These are phyloP conservation scores for Eupithecia subfuscata DNA, from an alignment of 2,888 invertebrate species.

Conservation along the genomic window DNA sequence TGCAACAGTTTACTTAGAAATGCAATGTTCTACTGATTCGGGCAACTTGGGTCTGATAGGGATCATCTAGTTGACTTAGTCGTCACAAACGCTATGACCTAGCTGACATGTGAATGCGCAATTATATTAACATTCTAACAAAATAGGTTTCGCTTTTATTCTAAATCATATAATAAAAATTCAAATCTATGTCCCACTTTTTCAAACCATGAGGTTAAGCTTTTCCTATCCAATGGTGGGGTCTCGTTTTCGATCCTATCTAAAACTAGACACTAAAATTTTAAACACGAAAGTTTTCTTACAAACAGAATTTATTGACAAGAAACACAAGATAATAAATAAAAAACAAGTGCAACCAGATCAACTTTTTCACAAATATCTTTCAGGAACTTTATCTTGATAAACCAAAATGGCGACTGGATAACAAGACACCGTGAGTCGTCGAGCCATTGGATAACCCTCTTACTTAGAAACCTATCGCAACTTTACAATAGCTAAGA, in stretches of 20 bases:
- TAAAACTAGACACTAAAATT: not conserved
- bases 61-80: not conserved
- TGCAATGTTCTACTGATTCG: too few relatives aligned
- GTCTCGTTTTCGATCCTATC: not conserved
- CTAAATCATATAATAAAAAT: too few relatives aligned
- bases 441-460: not conserved
- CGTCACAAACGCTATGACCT: too few relatives aligned
- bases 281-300: not conserved
- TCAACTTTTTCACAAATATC: not conserved
- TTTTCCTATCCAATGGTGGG: not conserved
- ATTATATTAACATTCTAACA: not conserved
- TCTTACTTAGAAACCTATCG: not conserved
- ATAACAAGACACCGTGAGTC: not conserved
- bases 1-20: not conserved
- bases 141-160: too few relatives aligned
- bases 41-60: not conserved
- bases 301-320: not conserved
- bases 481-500: not conserved
- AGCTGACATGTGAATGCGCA: too few relatives aligned
- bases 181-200: too few relatives aligned
- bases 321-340: not conserved
- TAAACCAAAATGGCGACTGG: not conserved
- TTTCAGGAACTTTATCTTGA: not conserved
- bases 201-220: too few relatives aligned
- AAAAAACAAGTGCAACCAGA: slow-evolving; percentile 1